Base-by-base conservation (phyloP, 1,140 invertebrate genomes). In the Hydropsyche tenuis region DNA sequence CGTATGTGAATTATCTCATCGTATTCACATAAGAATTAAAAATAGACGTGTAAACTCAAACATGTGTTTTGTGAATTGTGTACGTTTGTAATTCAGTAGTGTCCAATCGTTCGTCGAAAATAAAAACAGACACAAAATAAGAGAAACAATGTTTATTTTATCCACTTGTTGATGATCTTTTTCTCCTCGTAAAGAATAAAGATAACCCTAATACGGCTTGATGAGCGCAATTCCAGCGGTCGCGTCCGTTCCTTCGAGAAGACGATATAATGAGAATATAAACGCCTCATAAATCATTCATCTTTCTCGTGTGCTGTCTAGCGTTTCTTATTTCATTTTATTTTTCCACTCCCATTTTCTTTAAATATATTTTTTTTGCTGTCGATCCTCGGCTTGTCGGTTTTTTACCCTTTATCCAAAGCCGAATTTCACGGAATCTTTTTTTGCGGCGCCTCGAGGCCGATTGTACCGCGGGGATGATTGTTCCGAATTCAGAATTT, bases 281-380 rank as follows among this genome's bases (percentile, higher is more conserved):
- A 83, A 82, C 79, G 82, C 79, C 76, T 78, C 79, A 82, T 83
- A 83, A 83, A 83, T 83, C 82, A 82, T 82, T 75, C 76, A 77
- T 75, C 73, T 77, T 73, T 60, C 56, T 60, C 25, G 56, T 60
- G 23, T 14, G 22, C 56, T 48, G 70, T 74, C 45, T 16, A 16
- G 45, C 16, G 11, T 12, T 48, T 48, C 12, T 48, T 48, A 16
- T 48, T 48, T 12, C 45, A 12, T 12, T 48, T 48, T 74, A 43
- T 68, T 25, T 71, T 71, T 53, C 51, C 14, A n/a, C 45, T 48
- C 14, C 16, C 16, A 12, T 48, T 48, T 48, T 48, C 16, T 48
- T 48, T 48, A n/a, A 48, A n/a, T 48, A 48, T 48, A n/a, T 48
- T 4, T 37, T n/a, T 48, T 48, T 48, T 48, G 18, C 20, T 23